phyloP scores from a whole-genome alignment of 2,797 vertebrate genomes.

The Takifugu ocellatus region DNA sequence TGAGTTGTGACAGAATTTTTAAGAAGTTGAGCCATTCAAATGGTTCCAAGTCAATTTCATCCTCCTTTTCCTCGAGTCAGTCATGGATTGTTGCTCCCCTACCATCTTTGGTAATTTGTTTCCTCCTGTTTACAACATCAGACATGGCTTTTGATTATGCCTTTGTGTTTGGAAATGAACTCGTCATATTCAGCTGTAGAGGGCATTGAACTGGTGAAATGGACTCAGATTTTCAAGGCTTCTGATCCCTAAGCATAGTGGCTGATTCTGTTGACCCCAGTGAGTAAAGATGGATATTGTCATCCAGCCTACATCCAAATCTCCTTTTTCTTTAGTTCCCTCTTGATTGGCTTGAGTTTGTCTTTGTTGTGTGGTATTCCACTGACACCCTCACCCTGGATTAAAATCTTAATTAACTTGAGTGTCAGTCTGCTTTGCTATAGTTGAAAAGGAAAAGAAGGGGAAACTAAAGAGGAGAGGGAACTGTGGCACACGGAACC shows the following conservation, averaged over 20 bases:
- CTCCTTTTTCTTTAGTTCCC: constrained; percentile 27
- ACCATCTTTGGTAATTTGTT: constrained; percentile 65
- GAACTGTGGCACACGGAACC: constrained; percentile 35
- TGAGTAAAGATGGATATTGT: constrained; percentile 31
- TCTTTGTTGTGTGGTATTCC: constrained; percentile 56
- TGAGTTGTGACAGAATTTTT: constrained; percentile 50
- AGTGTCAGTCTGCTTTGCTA: constrained; percentile 54
- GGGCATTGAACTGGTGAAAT: constrained; percentile 43
- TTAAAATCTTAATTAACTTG: constrained; percentile 78
- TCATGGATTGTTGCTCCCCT: constrained; percentile 61
- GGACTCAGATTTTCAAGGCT: constrained; percentile 35
- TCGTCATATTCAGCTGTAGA: constrained; percentile 49
- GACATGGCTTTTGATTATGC: constrained; percentile 65
- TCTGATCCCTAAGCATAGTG: constrained; percentile 43
- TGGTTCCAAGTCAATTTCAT: constrained; percentile 63
- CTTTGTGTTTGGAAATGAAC: constrained; percentile 63
- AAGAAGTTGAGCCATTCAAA: constrained; percentile 58
- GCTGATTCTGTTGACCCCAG: constrained; percentile 51
- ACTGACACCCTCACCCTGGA: constrained; percentile 64
- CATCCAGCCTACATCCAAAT: constrained; percentile 41
- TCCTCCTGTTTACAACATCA: constrained; percentile 69
- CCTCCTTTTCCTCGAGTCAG: constrained; percentile 57
- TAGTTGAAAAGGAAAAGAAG: constrained; percentile 43
- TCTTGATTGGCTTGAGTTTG: constrained; percentile 45
- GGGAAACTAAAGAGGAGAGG: constrained; percentile 17